phyloP scores from a whole-genome alignment of 1,140 invertebrate species.

The Medauroidea extradentata region DNA sequence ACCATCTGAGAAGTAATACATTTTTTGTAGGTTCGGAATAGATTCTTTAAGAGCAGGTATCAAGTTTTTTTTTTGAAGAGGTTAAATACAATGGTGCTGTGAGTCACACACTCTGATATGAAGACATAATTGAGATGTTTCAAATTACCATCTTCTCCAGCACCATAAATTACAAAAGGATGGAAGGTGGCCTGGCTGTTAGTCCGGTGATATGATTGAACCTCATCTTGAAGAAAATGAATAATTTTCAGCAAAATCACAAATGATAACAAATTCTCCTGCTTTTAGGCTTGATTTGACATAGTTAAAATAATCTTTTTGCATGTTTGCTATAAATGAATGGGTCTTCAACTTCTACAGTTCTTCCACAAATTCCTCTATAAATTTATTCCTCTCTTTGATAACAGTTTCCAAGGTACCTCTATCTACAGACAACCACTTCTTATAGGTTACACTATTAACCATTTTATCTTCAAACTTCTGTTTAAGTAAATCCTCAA shows the following conservation, averaged over 20 bases:
- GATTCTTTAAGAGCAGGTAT: not conserved
- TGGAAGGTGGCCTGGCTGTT: constrained; percentile 26
- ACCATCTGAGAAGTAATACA: constrained; percentile 22
- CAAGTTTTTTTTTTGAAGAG: constrained; percentile 8
- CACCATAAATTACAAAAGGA: constrained; percentile 24
- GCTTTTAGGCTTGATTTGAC: too few species aligned
- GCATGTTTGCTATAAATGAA: too few species aligned
- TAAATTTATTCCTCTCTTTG: not conserved
- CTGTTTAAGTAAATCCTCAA: not conserved
- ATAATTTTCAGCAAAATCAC: constrained; percentile 28
- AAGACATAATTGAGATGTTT: constrained; percentile 12
- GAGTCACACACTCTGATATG: constrained; percentile 15
- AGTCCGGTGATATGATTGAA: constrained; percentile 26
- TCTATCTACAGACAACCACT: constrained; percentile 1
- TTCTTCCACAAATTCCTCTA: not conserved
- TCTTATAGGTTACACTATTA: not conserved
- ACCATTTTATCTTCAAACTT: not conserved
- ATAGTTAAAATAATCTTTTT: too few species aligned
- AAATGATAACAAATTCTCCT: not conserved
- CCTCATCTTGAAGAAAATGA: constrained; percentile 26
- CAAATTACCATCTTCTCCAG: not conserved
- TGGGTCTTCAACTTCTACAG: too few species aligned
- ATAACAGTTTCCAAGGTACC: not conserved
- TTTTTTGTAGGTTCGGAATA: not conserved
- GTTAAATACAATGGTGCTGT: constrained; percentile 14